These are phyloP conservation scores for Eclectus roratus DNA, from an alignment of 2,113 vertebrate genomes.

Conservation along the genomic window DNA sequence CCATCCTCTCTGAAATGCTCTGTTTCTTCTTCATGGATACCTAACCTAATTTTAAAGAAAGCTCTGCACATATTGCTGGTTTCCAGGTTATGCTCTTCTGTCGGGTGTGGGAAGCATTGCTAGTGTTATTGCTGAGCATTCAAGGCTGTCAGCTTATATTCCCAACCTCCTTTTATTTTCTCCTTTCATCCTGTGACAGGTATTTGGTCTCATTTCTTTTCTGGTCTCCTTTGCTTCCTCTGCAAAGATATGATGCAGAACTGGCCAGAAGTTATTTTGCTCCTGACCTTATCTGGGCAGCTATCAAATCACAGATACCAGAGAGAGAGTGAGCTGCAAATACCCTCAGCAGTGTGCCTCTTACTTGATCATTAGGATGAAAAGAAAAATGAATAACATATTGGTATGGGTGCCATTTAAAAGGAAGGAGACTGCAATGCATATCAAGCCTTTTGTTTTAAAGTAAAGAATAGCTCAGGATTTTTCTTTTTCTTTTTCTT, in stretches of 20 bases:
- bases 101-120: background rate
- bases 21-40: background rate
- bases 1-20: background rate
- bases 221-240: background rate
- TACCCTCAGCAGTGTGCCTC: background rate
- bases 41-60: background rate
- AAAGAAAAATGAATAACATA: background rate
- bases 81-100: background rate
- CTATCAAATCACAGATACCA: background rate
- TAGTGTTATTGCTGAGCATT: background rate
- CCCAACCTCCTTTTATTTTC: background rate
- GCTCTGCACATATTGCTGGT: background rate
- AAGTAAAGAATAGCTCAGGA: background rate
- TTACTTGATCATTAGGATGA: background rate
- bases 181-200: background rate
- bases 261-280: background rate
- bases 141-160: background rate
- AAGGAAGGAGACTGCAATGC: background rate
- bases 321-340: fast-evolving
- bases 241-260: background rate
- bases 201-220: background rate
- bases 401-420: background rate
- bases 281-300: background rate
- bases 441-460: background rate
- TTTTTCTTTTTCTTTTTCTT: background rate